phyloP scores from a whole-genome alignment of 2,113 vertebrate genomes.

The Geothlypis trichas region DNA sequence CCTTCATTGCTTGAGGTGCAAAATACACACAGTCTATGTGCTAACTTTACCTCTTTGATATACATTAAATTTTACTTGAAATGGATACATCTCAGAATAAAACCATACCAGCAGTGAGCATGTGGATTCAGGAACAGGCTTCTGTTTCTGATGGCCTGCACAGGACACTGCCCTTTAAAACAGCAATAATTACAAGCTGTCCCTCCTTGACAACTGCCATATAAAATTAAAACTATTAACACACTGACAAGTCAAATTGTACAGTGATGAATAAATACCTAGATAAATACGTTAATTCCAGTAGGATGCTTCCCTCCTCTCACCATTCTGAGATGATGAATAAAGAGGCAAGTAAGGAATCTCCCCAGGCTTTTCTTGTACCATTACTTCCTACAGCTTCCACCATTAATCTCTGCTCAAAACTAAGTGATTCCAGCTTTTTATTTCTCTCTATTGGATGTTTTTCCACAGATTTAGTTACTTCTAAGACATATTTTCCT shows the following conservation, averaged over 20 bases:
- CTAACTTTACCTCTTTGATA: neutral
- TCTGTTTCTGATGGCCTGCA: neutral
- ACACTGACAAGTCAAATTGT: neutral
- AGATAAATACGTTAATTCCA: neutral
- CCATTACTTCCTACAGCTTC: neutral
- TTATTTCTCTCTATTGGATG: neutral
- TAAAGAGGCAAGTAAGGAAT: neutral
- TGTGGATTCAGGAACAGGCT: neutral
- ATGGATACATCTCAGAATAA: neutral
- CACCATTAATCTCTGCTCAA: neutral
- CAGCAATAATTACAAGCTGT: neutral
- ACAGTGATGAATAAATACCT: neutral
- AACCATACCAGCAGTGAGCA: neutral
- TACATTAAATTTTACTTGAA: neutral
- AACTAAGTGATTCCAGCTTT: neutral
- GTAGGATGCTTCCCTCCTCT: neutral
- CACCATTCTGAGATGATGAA: neutral
- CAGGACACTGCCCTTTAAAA: neutral
- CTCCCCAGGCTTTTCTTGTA: neutral
- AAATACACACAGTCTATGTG: neutral
- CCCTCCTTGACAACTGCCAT: neutral
- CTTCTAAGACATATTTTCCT: neutral
- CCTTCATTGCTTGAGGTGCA: neutral
- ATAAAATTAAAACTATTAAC: neutral
- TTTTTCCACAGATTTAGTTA: neutral